Percentiles rank a stretch among this genome's conserved stretches.
phyloP scores from a whole-genome alignment of 2,888 invertebrate species.

The Archips crataeganus region DNA sequence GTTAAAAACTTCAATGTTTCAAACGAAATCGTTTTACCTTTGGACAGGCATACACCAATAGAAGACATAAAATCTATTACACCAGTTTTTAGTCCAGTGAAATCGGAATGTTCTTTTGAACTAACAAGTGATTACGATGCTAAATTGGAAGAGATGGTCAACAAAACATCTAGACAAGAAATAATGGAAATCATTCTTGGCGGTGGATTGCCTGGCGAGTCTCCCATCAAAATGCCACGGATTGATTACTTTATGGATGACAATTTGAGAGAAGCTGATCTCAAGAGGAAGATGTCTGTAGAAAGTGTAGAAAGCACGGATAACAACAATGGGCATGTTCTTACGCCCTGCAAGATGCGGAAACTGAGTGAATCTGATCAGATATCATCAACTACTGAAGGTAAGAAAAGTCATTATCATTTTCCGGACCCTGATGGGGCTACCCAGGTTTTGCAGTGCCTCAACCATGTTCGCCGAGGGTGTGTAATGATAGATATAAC shows the following conservation, averaged over 20 bases:
- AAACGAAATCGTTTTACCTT: slow-evolving; percentile 68
- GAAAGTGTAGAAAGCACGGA: slow-evolving; percentile 65
- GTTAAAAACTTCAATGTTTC: slow-evolving; percentile 67
- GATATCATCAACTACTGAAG: slow-evolving; percentile 78
- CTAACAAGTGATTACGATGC: slow-evolving; percentile 76
- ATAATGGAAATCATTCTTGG: slow-evolving; percentile 84
- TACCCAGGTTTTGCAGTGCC: too few species aligned
- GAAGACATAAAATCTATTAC: slow-evolving; percentile 39
- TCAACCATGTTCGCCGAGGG: too few species aligned
- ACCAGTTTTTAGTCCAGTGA: slow-evolving; percentile 70
- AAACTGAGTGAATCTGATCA: slow-evolving; percentile 75
- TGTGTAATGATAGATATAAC: too few species aligned
- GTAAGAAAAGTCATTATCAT: slow-evolving; percentile 51
- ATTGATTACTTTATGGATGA: slow-evolving; percentile 73
- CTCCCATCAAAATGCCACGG: slow-evolving; percentile 66
- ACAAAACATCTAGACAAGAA: slow-evolving; percentile 76
- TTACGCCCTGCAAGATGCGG: slow-evolving; percentile 72
- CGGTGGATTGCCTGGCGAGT: slow-evolving; percentile 59
- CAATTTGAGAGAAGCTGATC: slow-evolving; percentile 55
- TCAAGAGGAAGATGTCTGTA: slow-evolving; percentile 66
- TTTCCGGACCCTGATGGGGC: too few species aligned
- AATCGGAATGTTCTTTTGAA: slow-evolving; percentile 80
- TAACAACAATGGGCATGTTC: slow-evolving; percentile 70
- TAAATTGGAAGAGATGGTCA: slow-evolving; percentile 78
- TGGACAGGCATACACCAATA: slow-evolving; percentile 52